Evolutionary conservation across 92 coral and sea anemone genomes (phyloP).

Genomic region (Parazoanthus darwini): DNA sequence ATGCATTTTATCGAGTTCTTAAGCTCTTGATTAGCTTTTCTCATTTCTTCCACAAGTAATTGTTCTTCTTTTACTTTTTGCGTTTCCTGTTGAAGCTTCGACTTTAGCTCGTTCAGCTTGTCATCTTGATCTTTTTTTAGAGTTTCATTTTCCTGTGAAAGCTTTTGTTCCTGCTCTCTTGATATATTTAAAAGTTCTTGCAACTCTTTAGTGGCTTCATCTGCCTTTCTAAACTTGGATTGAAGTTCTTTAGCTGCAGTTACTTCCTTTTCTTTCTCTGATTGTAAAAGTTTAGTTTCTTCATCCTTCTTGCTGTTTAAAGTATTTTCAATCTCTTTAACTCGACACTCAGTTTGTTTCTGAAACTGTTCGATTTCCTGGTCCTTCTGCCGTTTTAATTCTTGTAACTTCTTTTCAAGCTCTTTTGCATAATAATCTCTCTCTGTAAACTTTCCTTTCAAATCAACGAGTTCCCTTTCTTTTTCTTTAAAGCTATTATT

Average conservation of each 20-base stretch:
- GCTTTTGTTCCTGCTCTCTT: conserved; percentile 54
- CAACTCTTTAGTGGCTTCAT: conserved; percentile 65
- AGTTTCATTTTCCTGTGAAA: conserved; percentile 56
- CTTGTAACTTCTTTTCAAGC: conserved; percentile 77
- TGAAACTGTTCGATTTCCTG: conserved; percentile 68
- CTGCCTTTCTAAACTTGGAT: conserved; percentile 58
- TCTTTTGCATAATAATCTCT: conserved; percentile 89
- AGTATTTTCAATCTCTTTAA: conserved; percentile 59
- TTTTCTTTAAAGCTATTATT: conserved; percentile 76
- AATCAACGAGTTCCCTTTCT: conserved; percentile 78
- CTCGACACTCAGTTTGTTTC: conserved; percentile 59
- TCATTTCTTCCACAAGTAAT: conserved; percentile 74
- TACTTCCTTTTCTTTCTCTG: conserved; percentile 66
- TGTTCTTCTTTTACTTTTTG: conserved; percentile 68
- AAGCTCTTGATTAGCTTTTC: conserved; percentile 39
- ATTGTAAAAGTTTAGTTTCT: conserved; percentile 70
- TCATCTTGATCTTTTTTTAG: conserved; percentile 48
- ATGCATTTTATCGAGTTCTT: conserved; percentile 47
- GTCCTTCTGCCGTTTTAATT: conserved; percentile 71
- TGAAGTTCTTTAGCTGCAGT: conserved; percentile 49
- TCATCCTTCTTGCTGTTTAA: conserved; percentile 65
- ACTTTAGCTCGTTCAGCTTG: conserved; percentile 61
- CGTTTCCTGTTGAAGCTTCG: conserved; percentile 58
- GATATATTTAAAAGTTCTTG: conserved; percentile 59
- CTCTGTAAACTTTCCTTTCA: conserved; percentile 83